Evolutionary conservation across 1,140 invertebrate genomes (phyloP), one percentile per base, ranked within the genome.

Genomic region (Caenorhabditis brenneri): DNA sequence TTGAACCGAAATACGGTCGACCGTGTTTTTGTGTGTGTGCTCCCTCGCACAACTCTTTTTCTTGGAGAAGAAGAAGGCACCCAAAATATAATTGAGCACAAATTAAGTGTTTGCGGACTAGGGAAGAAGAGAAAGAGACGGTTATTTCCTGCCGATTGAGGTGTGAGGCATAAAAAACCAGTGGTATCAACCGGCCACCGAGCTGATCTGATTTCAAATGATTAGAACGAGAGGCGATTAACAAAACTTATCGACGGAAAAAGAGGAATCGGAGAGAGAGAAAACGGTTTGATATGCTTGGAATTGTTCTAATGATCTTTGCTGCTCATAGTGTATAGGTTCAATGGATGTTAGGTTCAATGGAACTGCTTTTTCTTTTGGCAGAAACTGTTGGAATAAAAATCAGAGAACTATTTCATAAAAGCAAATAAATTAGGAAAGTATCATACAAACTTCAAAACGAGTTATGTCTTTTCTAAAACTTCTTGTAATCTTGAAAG

Each of bases 151-250:
- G 65, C 65, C 33, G n/a, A 12, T 36, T 33, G 24, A 74, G 65
- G 65, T 74, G 65, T 74, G 65, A 74, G 65, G 33, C 65, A 42
- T 31, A 74, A 74, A 74, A 74, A 74, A 74, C 36, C n/a, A 65
- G 7, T 36, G 58, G 58, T 74, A 74, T 74, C 65, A 74, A 42
- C 65, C 33, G 65, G 65, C 65, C 65, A 16, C 65, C 65, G 33
- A 42, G 33, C 22, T 42, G 65, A 74, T 74, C 65, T 74, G 33
- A 39, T 74, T 74, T 74, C 5, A 42, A 42, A 74, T 74, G 4
- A 42, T 39, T 74, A 42, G 65, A 58, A 27, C 7, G 53, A 74
- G n/a, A 74, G 29, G 1, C 29, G 65, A 74, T 74, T 74, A 74
- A 74, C 65, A 74, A 74, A 39, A 7, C n/a, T 74, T 42, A 24